Evolutionary conservation across 2,113 vertebrate genomes (phyloP).

Genomic region (Benthochromis sp.): DNA sequence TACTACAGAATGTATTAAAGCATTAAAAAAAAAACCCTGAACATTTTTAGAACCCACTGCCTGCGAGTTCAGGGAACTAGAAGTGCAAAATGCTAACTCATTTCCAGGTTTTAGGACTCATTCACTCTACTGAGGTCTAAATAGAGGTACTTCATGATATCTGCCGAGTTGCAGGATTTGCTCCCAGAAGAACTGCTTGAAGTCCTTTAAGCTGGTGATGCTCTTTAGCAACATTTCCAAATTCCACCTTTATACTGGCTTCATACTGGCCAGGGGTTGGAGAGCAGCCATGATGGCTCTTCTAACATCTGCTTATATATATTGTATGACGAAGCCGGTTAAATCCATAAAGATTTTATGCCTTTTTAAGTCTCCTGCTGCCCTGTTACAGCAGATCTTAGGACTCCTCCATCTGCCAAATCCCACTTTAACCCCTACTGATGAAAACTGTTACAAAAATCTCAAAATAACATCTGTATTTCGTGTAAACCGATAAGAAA

Average conservation of each 20-base stretch:
- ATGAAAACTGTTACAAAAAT: not conserved
- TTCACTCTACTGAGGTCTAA: not conserved
- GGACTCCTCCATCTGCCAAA: not conserved
- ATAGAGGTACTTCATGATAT: not conserved
- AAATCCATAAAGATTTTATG: not conserved
- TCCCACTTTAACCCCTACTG: not conserved
- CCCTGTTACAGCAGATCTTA: not conserved
- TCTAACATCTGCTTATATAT: not conserved
- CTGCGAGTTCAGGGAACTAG: fast-evolving
- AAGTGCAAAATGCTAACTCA: not conserved
- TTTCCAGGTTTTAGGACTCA: not conserved
- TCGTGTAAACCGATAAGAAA: fast-evolving
- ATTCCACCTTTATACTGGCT: not conserved
- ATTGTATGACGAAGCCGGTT: not conserved
- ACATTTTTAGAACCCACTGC: fast-evolving
- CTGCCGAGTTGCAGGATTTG: not conserved
- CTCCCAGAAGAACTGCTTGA: not conserved
- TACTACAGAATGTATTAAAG: not conserved
- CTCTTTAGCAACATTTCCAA: not conserved
- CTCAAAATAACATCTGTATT: not conserved
- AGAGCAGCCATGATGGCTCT: not conserved
- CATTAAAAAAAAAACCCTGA: not conserved
- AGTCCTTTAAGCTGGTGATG: not conserved
- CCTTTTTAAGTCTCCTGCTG: not conserved
- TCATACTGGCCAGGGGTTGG: not conserved